phyloP scores from a whole-genome alignment of 2,113 vertebrate species.

The Syngnathus typhle region DNA sequence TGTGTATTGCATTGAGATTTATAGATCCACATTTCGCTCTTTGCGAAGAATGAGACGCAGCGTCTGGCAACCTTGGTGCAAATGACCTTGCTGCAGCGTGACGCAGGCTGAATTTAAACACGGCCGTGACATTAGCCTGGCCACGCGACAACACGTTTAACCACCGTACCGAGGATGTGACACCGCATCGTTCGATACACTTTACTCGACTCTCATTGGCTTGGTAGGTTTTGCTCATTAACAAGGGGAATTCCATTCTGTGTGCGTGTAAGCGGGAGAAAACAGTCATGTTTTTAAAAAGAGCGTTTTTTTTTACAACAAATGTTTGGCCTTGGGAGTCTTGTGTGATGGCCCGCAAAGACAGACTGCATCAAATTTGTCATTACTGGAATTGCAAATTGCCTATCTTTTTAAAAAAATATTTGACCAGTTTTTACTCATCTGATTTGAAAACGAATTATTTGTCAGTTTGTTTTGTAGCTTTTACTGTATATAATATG shows the following conservation, averaged over 20 bases:
- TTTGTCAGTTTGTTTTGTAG: no score
- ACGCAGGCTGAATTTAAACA: constrained; percentile 12
- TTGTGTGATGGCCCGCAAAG: no score
- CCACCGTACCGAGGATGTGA: constrained; percentile 9
- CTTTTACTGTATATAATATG: no score
- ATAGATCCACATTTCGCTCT: neutral
- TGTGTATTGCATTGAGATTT: neutral
- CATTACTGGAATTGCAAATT: no score
- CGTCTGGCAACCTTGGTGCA: constrained; percentile 11
- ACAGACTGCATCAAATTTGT: no score
- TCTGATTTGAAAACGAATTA: no score
- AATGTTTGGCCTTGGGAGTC: no score
- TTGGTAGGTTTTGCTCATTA: constrained; percentile 21
- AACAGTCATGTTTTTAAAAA: constrained; percentile 9
- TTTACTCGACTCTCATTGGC: neutral
- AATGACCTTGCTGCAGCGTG: constrained; percentile 10
- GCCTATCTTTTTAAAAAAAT: no score
- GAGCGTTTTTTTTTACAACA: no score
- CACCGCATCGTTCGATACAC: neutral
- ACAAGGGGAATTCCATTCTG: neutral
- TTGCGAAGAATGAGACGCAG: neutral
- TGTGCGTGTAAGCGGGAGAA: constrained; percentile 10
- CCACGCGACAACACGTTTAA: constrained; percentile 16
- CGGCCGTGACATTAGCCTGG: constrained; percentile 27
- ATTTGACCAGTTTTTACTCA: no score